Conservation (phyloP, 2,888 invertebrate species). For the Ganaspis brasiliensis region DNA sequence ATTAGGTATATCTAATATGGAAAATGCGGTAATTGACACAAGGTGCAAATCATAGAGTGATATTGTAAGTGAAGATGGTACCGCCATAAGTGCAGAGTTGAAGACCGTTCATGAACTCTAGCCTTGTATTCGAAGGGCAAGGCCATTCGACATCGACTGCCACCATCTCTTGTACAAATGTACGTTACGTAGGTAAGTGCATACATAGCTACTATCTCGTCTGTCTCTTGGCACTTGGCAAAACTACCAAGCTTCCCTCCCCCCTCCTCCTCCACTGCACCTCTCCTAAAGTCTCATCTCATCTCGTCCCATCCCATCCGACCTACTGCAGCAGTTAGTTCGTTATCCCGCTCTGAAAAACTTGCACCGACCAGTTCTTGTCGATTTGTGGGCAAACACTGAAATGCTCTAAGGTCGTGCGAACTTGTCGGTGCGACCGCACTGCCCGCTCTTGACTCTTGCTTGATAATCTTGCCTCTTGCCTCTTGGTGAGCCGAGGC, state of each 20-base stretch:
- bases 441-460: constrained; percentile 36
- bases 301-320: constrained; percentile 49
- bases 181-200: neutral
- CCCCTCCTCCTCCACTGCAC: neutral
- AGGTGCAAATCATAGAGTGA: too few relatives aligned
- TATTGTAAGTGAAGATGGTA: neutral
- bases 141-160: constrained; percentile 63
- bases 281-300: neutral
- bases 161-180: constrained; percentile 45
- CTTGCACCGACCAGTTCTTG: constrained; percentile 73
- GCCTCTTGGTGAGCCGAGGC: constrained; percentile 15
- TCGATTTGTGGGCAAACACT: constrained; percentile 74
- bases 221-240: constrained; percentile 20
- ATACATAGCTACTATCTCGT: neutral
- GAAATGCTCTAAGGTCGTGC: constrained; percentile 71
- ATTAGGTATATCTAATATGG: too few relatives aligned
- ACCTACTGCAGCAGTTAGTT: constrained; percentile 70
- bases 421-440: constrained; percentile 64
- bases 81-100: constrained; percentile 42
- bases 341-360: constrained; percentile 69
- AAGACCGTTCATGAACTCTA: constrained; percentile 70
- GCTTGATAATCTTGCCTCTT: constrained; percentile 30
- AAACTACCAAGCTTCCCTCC: constrained; percentile 12
- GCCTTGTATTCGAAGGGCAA: constrained; percentile 73
- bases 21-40: too few relatives aligned